Base-by-base conservation (phyloP, 2,797 vertebrate species). In the Enteromius mattozi region DNA sequence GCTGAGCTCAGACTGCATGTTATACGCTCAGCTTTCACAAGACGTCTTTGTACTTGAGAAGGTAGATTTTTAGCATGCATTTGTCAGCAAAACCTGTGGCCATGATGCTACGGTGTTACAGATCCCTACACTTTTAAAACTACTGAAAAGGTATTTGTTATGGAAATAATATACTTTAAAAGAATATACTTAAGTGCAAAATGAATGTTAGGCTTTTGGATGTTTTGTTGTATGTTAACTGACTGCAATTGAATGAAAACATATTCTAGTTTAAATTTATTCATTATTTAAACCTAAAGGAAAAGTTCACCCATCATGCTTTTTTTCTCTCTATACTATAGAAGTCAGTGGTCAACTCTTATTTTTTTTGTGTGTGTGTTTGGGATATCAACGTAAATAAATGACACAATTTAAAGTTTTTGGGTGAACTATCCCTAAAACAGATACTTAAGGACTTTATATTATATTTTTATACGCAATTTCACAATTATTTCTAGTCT, bases 1-100 rank as follows among this genome's bases (percentile, higher is more conserved):
- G 56, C 85, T 85, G 78, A 65, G 81, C 63, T 83, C 40, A 85
- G 17, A 49, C 75, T 47, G 4, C 21, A 78, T 54, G 76, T 66
- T 88, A 66, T 37, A 69, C n/a, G 7, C 24, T 72, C 77, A 21
- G 68, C 65, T 40, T 86, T 42, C 71, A 65, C 56, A 7, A 70
- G 83, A 69, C 69, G 30, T 45, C 85, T 59, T 78, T 61, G 80
- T 45, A 12, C 27, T 35, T 35, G 45, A 80, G n/a, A 4, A 81
- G 19, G 16, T 14, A 17, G n/a, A 40, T 17, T 37, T n/a, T n/a
- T n/a, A 12, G 19, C 13, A 35, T 75, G 49, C 72, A 21, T n/a
- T 54, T 45, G 21, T n/a, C 14, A 45, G 13, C 3, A 65, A 33
- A 65, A 65, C 12, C 12, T 6, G 24, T 6, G 14, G 59, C 59